Percentiles rank a stretch among this genome's conserved stretches.
Evolutionary conservation across 2,113 vertebrate genomes (phyloP).

Genomic region (Seriola quinqueradiata): DNA sequence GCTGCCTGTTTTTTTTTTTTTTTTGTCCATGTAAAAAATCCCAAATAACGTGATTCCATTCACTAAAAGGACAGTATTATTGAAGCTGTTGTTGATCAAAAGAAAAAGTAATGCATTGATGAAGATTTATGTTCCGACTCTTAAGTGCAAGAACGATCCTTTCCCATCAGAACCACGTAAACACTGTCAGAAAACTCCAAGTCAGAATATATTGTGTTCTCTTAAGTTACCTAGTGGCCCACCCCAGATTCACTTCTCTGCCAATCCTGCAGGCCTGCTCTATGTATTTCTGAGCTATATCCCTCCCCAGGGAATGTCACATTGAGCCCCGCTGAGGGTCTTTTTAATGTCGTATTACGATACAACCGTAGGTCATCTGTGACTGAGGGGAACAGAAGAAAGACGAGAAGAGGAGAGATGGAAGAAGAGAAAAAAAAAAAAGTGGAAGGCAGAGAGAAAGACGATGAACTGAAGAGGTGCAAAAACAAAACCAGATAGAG

Average conservation of each 20-base stretch:
- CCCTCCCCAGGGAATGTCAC: slow-evolving; percentile 53
- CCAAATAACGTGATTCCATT: slow-evolving; percentile 34
- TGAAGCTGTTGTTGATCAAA: slow-evolving; percentile 63
- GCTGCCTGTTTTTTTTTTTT: slow-evolving; percentile 1
- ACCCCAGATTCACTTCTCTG: slow-evolving; percentile 59
- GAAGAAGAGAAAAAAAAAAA: background rate
- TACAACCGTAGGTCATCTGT: slow-evolving; percentile 39
- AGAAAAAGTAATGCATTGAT: slow-evolving; percentile 58
- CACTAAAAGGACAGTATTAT: slow-evolving; percentile 28
- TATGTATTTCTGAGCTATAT: slow-evolving; percentile 69
- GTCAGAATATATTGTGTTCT: slow-evolving; percentile 66
- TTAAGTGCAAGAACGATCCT: slow-evolving; percentile 60
- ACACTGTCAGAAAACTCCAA: slow-evolving; percentile 64
- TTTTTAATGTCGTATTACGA: slow-evolving; percentile 68
- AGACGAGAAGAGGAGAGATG: background rate
- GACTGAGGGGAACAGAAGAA: slow-evolving; percentile 17
- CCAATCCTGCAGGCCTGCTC: slow-evolving; percentile 75
- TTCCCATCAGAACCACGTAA: slow-evolving; percentile 71
- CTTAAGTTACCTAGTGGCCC: slow-evolving; percentile 59
- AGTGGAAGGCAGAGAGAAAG: slow-evolving; percentile 10
- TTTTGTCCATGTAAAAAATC: slow-evolving; percentile 13
- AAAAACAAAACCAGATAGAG: slow-evolving; percentile 39
- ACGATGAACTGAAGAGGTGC: slow-evolving; percentile 27
- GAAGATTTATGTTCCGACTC: slow-evolving; percentile 70
- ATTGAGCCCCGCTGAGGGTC: slow-evolving; percentile 45